phyloP scores from a whole-genome alignment of 2,888 invertebrate species.

The Pecten maximus region DNA sequence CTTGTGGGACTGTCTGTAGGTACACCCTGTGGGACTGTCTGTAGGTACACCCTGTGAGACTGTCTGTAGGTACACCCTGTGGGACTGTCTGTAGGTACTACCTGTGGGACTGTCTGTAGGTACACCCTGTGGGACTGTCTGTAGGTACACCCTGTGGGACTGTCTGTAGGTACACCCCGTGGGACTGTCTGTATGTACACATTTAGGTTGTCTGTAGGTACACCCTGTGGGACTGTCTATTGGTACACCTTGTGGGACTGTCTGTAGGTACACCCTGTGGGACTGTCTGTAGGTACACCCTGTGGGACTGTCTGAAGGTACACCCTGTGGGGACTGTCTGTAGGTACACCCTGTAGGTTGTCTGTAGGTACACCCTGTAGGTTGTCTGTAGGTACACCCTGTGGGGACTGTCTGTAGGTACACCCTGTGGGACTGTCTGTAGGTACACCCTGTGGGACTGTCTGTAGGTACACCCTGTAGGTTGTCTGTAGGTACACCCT shows the following conservation, averaged over 20 bases:
- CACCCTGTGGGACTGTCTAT: background rate
- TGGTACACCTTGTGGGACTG: background rate
- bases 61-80: too few relatives aligned
- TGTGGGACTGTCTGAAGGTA: background rate
- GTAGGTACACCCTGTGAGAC: too few relatives aligned
- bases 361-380: background rate
- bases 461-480: background rate
- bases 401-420: background rate
- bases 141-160: background rate
- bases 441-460: background rate
- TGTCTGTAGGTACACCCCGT: background rate
- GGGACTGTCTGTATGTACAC: background rate
- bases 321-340: background rate
- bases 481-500: background rate
- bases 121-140: too few relatives aligned
- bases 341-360: background rate
- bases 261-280: background rate
- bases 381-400: background rate
- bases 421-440: background rate
- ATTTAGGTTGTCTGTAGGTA: background rate
- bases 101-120: too few relatives aligned
- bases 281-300: background rate
- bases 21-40: too few relatives aligned
- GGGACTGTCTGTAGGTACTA: too few relatives aligned
- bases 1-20: background rate